These are phyloP conservation scores for Prorops nasuta DNA, from an alignment of 1,140 invertebrate species.

Conservation along the genomic window DNA sequence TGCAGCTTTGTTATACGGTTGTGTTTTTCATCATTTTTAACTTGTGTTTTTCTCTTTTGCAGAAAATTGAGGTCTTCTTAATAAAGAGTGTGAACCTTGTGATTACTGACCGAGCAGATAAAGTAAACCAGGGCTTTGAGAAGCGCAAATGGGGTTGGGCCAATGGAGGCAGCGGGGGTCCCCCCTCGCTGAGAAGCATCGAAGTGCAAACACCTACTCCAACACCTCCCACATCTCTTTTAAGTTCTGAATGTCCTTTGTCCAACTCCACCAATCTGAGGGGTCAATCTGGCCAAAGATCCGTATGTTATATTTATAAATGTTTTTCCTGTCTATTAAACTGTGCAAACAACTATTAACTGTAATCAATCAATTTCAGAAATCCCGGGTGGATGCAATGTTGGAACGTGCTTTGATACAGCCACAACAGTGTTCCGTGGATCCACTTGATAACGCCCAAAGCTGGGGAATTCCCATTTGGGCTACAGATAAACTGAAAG, in stretches of 20 bases:
- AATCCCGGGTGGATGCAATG: conserved; percentile 69
- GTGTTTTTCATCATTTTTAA: too few relatives aligned
- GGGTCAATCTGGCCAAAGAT: conserved; percentile 52
- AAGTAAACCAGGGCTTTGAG: conserved; percentile 33
- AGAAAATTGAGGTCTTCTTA: conserved; percentile 62
- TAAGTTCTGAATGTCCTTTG: conserved; percentile 50
- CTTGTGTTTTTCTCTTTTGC: conserved; percentile 29
- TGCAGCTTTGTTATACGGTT: too few relatives aligned
- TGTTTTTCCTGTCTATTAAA: conserved; percentile 9
- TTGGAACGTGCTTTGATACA: conserved; percentile 63
- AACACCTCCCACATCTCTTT: conserved; percentile 50
- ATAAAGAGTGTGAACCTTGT: conserved; percentile 60
- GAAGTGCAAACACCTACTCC: conserved; percentile 45
- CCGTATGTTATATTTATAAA: conserved; percentile 42
- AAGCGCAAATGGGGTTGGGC: conserved; percentile 48
- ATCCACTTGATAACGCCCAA: conserved; percentile 59
- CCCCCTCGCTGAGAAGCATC: conserved; percentile 48
- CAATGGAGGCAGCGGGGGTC: conserved; percentile 51
- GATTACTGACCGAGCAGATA: conserved; percentile 58
- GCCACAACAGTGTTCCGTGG: conserved; percentile 56
- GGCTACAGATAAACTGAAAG: conserved; percentile 59
- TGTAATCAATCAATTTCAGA: conserved; percentile 34
- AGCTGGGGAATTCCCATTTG: conserved; percentile 63
- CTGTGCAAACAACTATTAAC: background rate
- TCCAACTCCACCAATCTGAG: conserved; percentile 48